A percentile compares a stretch with the other conserved stretches of the same genome.
These are phyloP conservation scores for Axinella damicornis DNA, from an alignment of 37 sponge, comb jelly and placozoan genomes.

Conservation along the genomic window DNA sequence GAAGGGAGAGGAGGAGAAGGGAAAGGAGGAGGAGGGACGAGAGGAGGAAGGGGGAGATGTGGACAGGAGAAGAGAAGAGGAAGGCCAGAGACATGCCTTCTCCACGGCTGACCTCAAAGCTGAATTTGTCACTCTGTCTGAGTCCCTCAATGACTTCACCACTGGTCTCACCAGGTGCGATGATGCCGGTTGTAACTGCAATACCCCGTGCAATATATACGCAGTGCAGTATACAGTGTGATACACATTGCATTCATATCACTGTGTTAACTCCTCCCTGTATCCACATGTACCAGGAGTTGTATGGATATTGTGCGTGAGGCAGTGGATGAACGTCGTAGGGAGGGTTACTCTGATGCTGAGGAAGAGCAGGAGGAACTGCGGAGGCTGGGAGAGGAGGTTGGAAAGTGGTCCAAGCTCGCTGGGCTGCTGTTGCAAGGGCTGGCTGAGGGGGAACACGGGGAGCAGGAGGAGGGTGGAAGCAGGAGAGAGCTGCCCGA, in stretches of 20 bases:
- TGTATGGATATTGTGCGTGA: slow-evolving; percentile 59
- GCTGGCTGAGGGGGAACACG: not conserved
- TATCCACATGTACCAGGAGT: slow-evolving; percentile 17
- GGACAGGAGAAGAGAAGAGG: not conserved
- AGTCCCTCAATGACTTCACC: slow-evolving; percentile 5
- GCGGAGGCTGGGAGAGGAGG: slow-evolving; percentile 40
- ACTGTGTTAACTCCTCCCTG: too few relatives aligned
- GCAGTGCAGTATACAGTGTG: too few relatives aligned
- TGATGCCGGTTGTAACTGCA: not conserved
- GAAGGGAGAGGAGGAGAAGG: slow-evolving; percentile 4
- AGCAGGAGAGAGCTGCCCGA: not conserved
- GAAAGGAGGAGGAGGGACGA: slow-evolving; percentile 20
- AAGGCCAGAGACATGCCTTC: not conserved
- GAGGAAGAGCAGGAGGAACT: slow-evolving; percentile 51
- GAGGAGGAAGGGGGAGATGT: not conserved
- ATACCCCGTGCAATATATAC: not conserved
- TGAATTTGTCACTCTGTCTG: not conserved
- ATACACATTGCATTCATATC: too few relatives aligned
- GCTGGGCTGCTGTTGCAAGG: slow-evolving; percentile 30
- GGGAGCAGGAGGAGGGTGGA: not conserved
- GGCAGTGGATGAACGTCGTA: slow-evolving; percentile 23
- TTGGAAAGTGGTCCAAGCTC: slow-evolving; percentile 52
- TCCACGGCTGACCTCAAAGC: not conserved
- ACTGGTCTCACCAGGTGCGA: not conserved
- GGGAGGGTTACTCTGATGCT: slow-evolving; percentile 42